Evolutionary conservation across 2,888 invertebrate species (phyloP), one percentile per base, ranked within the genome.

Genomic region (Molorchus minor): DNA sequence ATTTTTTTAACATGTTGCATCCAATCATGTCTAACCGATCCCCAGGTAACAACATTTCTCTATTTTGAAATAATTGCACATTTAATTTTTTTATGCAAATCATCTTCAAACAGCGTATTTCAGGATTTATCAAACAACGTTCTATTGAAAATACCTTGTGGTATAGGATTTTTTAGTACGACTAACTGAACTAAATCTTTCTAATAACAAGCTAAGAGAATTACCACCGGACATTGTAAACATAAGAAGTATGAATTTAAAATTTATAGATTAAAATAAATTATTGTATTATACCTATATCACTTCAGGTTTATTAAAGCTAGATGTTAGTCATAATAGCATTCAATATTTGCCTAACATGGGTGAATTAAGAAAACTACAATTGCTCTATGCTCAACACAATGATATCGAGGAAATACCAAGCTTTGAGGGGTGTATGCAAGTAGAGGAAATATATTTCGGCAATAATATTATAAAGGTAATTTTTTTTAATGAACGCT

Each of bases 101-200:
- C n/a, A n/a, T n/a, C n/a, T n/a, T n/a, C n/a, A n/a, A n/a, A n/a
- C n/a, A n/a, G n/a, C n/a, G n/a, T n/a, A n/a, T n/a, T 82, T 56
- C 79, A 93, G 93, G 91, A 94, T 82, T 79, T 93, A 70, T 92
- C 93, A 29, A 83, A 89, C 82, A 94, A 94, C 82, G 84, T 87
- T 73, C 80, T 96, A 80, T 83, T 83, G 65, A 81, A 79, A 61
- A 79, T 96, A 76, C 94, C 95, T 19, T 84, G 88, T 64, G 92
- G 93, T 73, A 87, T 95, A 84, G 93, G 93, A 65, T 94, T 91
- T n/a, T 81, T 81, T 94, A 78, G 91, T 92, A 62, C 86, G 92
- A 70, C 82, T 93, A 77, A 86, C 86, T 56, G 86, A 88, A 75
- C 81, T 94, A 66, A 87, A 90, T 78, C 77, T 92, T 60, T 88